phyloP scores from a whole-genome alignment of 2,888 invertebrate species.

The Trichogramma evanescens region DNA sequence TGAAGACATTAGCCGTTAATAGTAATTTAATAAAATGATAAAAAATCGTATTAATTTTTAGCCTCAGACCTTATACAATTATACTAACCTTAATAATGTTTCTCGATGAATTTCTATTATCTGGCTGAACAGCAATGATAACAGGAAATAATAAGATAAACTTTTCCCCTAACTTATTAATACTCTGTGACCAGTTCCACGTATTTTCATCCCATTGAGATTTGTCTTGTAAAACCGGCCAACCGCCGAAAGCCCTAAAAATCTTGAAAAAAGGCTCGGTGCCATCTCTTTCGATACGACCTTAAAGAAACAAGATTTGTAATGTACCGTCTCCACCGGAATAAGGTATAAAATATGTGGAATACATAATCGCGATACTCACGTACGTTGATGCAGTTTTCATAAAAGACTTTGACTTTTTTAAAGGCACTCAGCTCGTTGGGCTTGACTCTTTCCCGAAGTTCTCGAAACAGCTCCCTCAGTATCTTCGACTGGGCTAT shows the following conservation, averaged over 20 bases:
- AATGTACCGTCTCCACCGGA: background rate
- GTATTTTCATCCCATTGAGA: slow-evolving; percentile 57
- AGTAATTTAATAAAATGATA: background rate
- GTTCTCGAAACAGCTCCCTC: background rate
- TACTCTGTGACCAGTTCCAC: slow-evolving; percentile 72
- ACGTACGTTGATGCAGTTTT: slow-evolving; percentile 28
- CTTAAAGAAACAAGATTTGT: slow-evolving; percentile 45
- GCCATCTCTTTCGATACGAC: slow-evolving; percentile 69
- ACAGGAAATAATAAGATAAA: slow-evolving; percentile 80
- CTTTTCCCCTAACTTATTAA: slow-evolving; percentile 57
- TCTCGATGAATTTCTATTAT: slow-evolving; percentile 75
- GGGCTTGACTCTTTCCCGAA: background rate
- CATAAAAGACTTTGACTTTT: slow-evolving; percentile 20
- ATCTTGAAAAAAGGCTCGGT: slow-evolving; percentile 62
- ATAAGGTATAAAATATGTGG: too few relatives aligned
- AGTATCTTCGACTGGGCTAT: background rate
- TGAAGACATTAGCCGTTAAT: background rate
- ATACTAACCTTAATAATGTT: slow-evolving; percentile 66
- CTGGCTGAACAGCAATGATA: slow-evolving; percentile 77
- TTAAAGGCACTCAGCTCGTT: background rate
- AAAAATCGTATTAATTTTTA: slow-evolving; percentile 30
- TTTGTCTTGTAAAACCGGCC: slow-evolving; percentile 75
- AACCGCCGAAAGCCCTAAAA: slow-evolving; percentile 70
- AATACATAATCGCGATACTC: background rate
- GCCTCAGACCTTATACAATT: slow-evolving; percentile 33